Percentiles rank a stretch among this genome's conserved stretches.
These are phyloP conservation scores for Chrysomela aeneicollis DNA, from an alignment of 2,888 invertebrate species.

Conservation along the genomic window DNA sequence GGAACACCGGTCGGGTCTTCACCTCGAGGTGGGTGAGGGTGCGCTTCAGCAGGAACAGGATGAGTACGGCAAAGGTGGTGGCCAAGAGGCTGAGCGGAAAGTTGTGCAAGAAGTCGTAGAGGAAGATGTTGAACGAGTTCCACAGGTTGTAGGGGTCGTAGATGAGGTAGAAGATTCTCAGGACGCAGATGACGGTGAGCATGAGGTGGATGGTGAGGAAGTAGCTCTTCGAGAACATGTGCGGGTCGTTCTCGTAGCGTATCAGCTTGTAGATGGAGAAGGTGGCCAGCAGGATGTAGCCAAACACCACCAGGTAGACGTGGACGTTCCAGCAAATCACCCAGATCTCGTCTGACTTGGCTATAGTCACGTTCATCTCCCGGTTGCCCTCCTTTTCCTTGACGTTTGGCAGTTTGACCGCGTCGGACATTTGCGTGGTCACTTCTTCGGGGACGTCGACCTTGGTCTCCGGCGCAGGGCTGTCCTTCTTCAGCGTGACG, in stretches of 20 bases:
- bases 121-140: slow-evolving; percentile 76
- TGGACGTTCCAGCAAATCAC: slow-evolving; percentile 91
- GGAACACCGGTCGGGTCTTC: slow-evolving; percentile 73
- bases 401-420: slow-evolving; percentile 69
- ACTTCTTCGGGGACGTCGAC: slow-evolving; percentile 47
- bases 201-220: slow-evolving; percentile 86
- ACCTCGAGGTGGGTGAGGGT: slow-evolving; percentile 77
- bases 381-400: slow-evolving; percentile 58
- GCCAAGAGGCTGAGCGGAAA: slow-evolving; percentile 87
- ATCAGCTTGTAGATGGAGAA: slow-evolving; percentile 88
- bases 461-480: slow-evolving; percentile 43
- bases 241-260: slow-evolving; percentile 84
- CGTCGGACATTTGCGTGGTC: slow-evolving; percentile 60
- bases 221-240: slow-evolving; percentile 86
- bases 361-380: slow-evolving; percentile 54
- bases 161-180: slow-evolving; percentile 86
- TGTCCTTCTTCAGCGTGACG: slow-evolving; percentile 56
- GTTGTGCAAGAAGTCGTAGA: slow-evolving; percentile 84
- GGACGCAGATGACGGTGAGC: slow-evolving; percentile 80
- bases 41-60: slow-evolving; percentile 83
- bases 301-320: slow-evolving; percentile 84
- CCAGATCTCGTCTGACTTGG: slow-evolving; percentile 68
- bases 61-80: slow-evolving; percentile 88
- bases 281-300: slow-evolving; percentile 84
- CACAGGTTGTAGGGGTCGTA: slow-evolving; percentile 93